Evolutionary conservation across 2,113 vertebrate species (phyloP).

Genomic region (Gobius niger): DNA sequence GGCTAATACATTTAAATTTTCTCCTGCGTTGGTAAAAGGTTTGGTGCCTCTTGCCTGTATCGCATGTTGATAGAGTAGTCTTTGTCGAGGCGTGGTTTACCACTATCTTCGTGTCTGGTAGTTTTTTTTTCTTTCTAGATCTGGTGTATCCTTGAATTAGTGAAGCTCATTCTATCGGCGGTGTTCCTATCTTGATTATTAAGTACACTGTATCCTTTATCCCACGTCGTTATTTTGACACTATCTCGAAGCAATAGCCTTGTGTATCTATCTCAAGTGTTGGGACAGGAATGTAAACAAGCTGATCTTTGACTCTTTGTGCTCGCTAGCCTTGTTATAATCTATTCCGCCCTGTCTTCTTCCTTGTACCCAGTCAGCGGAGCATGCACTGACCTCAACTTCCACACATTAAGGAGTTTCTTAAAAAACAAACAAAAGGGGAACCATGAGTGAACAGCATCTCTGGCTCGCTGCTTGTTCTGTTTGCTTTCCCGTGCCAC

Average conservation of each 20-base stretch:
- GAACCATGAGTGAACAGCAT: conserved; percentile 14
- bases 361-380: conserved; percentile 5
- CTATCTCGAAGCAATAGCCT: conserved; percentile 4
- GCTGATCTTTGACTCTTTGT: conserved; percentile 35
- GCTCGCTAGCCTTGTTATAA: conserved; percentile 33
- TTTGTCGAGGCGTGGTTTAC: no score
- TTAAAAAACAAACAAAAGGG: conserved; percentile 16
- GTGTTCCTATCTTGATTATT: not conserved
- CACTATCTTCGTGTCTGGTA: no score
- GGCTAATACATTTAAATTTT: no score
- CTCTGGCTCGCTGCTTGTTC: conserved; percentile 17
- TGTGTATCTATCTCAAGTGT: conserved; percentile 19
- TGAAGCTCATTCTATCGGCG: not conserved
- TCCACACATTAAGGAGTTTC: conserved; percentile 22
- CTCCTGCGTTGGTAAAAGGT: no score
- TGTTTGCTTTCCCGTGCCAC: conserved; percentile 49
- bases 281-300: conserved; percentile 38
- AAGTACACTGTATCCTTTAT: conserved; percentile 3
- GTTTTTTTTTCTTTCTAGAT: no score
- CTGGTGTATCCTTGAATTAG: no score
- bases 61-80: no score
- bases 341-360: conserved; percentile 30
- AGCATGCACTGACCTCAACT: conserved; percentile 1
- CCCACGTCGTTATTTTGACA: conserved; percentile 2
- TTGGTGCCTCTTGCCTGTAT: no score